Percentiles rank a stretch among this genome's conserved stretches.
Conservation (phyloP, 2,113 vertebrate species). For the rat (Rattus norvegicus) region DNA sequence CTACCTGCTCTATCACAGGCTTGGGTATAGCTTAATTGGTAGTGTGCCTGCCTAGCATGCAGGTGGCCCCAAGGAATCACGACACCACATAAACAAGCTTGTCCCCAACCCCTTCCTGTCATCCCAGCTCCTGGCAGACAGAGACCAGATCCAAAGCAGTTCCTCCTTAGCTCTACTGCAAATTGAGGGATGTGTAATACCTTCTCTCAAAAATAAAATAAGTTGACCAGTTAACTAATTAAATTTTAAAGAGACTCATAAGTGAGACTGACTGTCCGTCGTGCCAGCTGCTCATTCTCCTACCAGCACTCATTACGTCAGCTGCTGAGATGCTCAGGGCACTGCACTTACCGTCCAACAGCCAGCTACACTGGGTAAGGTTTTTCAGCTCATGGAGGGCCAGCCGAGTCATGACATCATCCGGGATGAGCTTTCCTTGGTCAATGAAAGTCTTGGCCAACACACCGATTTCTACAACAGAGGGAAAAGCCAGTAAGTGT, state of each 20-base stretch:
- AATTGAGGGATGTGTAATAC: not conserved
- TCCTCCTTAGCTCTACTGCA: not conserved
- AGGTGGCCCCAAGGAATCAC: no score
- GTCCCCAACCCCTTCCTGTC: no score
- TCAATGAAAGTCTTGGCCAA: conserved; percentile 97
- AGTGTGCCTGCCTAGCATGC: not conserved
- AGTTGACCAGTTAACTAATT: not conserved
- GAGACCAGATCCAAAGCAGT: no score
- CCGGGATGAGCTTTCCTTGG: conserved; percentile 95
- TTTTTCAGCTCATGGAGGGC: conserved; percentile 91
- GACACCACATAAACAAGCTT: not conserved
- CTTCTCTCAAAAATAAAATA: not conserved
- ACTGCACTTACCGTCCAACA: conserved; percentile 92
- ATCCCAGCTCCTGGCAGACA: no score
- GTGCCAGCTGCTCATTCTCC: not conserved
- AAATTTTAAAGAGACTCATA: not conserved
- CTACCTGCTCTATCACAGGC: not conserved
- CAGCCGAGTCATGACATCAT: conserved; percentile 95
- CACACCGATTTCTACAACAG: conserved; percentile 92
- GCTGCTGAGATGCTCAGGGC: not conserved
- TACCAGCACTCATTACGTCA: not conserved
- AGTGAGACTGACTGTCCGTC: not conserved
- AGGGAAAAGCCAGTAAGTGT: conserved; percentile 51
- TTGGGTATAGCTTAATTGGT: not conserved
- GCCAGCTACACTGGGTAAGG: conserved; percentile 88